Base-by-base conservation (phyloP, 35 echinoderm and acorn worm genomes). In the Apostichopus californicus region DNA sequence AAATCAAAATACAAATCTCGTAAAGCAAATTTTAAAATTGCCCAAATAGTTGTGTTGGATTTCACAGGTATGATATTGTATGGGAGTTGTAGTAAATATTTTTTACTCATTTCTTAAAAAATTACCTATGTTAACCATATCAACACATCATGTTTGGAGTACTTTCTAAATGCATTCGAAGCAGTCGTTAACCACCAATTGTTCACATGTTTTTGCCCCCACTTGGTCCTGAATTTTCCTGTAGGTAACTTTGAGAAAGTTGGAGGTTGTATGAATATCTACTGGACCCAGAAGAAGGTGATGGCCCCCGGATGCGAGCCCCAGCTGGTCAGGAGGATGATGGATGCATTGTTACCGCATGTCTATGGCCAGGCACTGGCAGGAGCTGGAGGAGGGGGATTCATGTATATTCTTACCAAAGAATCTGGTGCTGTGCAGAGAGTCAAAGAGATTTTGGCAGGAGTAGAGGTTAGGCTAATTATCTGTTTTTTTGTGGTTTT, bases 251-350 rank as follows among this genome's bases (percentile, higher is more conserved):
- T 98, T 13, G 87, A 91, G 68, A 96, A 95, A 90, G 95, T 96
- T 59, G 97, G 97, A 4, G 73, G 56, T 5, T 99, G 97, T 75
- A 93, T 99, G 91, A 90, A 99, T 75, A 95, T 56, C 5, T 99
- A 98, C 83, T 99, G 97, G 97, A 54, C 77, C 9, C 97, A 99
- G 90, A 99, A 99, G 93, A 99, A 99, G 64, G 80, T 99, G 5
- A 94, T 99, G 95, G 97, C 97, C 9, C 95, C 97, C 3, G 97
- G 97, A 14, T 92, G 93, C 65, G 97, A 99, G 86, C 97, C 97
- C 22, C 52, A 59, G 28, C 17, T 92, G 12, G 97, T 99, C 73
- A 80, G 91, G 52, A 83, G 52, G 1, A 99, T 99, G 93, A 99
- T 99, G 97, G 93, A 90, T n/a, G 97, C 93, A 5, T 93, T 99